phyloP scores from a whole-genome alignment of 1,140 invertebrate species.

The Solenopsis fugax region DNA sequence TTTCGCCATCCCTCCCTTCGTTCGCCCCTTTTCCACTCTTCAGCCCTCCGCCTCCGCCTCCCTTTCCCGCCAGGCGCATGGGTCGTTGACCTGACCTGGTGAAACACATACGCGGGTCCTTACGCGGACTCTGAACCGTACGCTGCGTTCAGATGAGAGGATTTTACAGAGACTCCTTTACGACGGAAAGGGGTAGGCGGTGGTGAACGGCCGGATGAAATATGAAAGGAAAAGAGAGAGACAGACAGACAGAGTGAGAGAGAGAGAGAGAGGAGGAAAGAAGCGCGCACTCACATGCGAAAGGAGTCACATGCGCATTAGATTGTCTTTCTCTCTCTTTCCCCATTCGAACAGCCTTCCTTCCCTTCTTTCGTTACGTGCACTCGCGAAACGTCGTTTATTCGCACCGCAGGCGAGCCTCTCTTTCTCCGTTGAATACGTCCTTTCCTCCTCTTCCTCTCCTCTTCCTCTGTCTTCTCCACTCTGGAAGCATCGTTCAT shows the following conservation, averaged over 20 bases:
- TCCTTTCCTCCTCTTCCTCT: background rate
- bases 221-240: conserved; percentile 27
- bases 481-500: conserved; percentile 37
- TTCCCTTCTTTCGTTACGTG: conserved; percentile 32
- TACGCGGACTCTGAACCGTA: conserved; percentile 76
- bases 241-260: background rate
- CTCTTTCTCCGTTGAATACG: conserved; percentile 34
- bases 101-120: conserved; percentile 86
- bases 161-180: conserved; percentile 78
- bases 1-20: conserved; percentile 48
- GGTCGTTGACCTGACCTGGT: conserved; percentile 87
- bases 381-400: conserved; percentile 60
- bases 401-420: conserved; percentile 44
- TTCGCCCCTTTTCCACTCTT: conserved; percentile 37
- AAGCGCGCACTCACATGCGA: background rate
- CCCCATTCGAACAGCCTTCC: background rate
- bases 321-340: conserved; percentile 13
- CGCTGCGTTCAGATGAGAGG: conserved; percentile 73
- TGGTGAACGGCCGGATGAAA: conserved; percentile 28
- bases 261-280: conserved; percentile 9
- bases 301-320: conserved; percentile 39
- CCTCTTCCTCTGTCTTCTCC: background rate
- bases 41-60: conserved; percentile 50
- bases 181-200: conserved; percentile 59
- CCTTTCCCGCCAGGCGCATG: conserved; percentile 73